phyloP scores from a whole-genome alignment of 2,797 vertebrate genomes.

The Pyrocephalus nanus region DNA sequence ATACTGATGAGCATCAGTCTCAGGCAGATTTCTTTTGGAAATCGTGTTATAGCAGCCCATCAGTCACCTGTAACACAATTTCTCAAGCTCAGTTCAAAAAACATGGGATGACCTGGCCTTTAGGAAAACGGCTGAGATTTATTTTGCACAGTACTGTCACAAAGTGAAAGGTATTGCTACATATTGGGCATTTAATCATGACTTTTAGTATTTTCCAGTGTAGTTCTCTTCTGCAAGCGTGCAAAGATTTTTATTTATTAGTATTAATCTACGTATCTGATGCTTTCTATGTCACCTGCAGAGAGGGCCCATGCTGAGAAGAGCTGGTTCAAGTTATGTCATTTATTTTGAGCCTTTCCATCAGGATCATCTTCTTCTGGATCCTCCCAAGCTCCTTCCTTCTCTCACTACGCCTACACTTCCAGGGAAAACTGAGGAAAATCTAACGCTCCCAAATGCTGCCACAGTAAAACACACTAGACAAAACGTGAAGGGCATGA shows the following conservation, averaged over 20 bases:
- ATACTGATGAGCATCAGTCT: background rate
- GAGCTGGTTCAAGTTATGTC: background rate
- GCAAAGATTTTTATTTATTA: background rate
- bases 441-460: slow-evolving; percentile 27
- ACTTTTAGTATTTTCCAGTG: background rate
- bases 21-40: background rate
- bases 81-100: background rate
- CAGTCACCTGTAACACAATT: background rate
- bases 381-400: slow-evolving; percentile 8
- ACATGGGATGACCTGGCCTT: background rate
- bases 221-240: background rate
- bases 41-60: background rate
- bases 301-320: background rate
- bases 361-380: background rate
- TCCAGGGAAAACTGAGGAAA: slow-evolving; percentile 6
- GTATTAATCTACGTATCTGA: background rate
- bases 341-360: slow-evolving; percentile 7
- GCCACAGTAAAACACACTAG: background rate
- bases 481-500: slow-evolving; percentile 6
- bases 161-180: background rate
- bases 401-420: slow-evolving; percentile 6
- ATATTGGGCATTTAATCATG: background rate
- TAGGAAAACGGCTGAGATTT: background rate
- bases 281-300: background rate
- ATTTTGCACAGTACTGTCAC: background rate